Evolutionary conservation across 2,797 vertebrate genomes (phyloP), one percentile per base, ranked within the genome.

Genomic region (Mormyrus hasselquistii): DNA sequence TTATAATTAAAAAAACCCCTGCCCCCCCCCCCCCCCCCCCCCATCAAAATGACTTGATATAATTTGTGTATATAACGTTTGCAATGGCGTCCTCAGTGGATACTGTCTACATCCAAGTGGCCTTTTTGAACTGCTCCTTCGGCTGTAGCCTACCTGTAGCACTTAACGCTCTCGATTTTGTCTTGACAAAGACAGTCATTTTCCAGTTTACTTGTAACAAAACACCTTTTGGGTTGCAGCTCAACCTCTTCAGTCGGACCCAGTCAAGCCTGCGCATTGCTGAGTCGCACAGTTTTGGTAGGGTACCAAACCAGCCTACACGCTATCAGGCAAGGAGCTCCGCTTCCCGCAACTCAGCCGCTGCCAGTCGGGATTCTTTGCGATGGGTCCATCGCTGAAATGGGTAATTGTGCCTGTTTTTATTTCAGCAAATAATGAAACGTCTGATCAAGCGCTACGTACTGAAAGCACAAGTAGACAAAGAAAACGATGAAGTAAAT

Each of bases 391-490:
- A 9, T 57, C 29, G n/a, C 50, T 59, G 85, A 87, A n/a, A 47
- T 47, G 5, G 41, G 38, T 47, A 79, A 44, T 5, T 79, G 76
- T 47, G 16, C 41, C 38, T 82, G 76, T 84, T 84, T 84, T 50
- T 84, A 90, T 91, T 91, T 91, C 94, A 98, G 97, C 97, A 98
- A 96, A 97, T 98, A 90, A 97, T 98, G 97, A 97, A 97, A 92
- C 96, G 97, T 90, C 96, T 98, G 88, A 97, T 98, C 93, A 97
- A 97, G 90, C 96, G 97, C 16, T 98, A 97, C 0, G 97, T 98
- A 89, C 92, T 98, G 94, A 97, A 97, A 95, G 97, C 97, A 91
- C 97, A 98, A 95, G 96, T 97, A 88, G 97, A 98, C 94, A 97
- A 96, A 94, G 97, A 98, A 93, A 97, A 97, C 1, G 96, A 97